phyloP scores from a whole-genome alignment of 2,797 vertebrate species.

The Microctenopoma lineatum region DNA sequence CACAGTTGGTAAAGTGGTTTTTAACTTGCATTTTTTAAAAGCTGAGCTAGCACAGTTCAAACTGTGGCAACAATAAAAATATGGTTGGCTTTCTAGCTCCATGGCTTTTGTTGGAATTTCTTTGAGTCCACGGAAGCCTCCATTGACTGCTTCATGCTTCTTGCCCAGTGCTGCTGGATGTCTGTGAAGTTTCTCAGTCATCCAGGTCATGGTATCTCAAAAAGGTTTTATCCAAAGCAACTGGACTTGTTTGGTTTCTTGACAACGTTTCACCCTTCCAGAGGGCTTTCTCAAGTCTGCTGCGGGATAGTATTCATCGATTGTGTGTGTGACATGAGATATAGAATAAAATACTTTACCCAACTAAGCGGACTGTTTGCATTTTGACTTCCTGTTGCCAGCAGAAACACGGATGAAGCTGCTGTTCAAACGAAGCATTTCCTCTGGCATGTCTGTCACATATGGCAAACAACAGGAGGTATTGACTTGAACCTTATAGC shows the following conservation, averaged over 20 bases:
- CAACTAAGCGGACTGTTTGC: conserved; percentile 36
- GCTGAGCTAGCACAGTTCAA: no score
- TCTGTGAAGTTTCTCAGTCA: no score
- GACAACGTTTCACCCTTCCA: no score
- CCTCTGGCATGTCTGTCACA: conserved; percentile 18
- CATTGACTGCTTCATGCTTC: conserved; percentile 3
- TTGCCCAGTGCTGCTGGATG: not conserved
- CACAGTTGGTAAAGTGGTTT: not conserved
- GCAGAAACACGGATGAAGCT: conserved; percentile 11
- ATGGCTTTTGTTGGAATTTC: not conserved
- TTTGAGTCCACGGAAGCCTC: not conserved
- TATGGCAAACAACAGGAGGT: not conserved
- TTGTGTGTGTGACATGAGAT: not conserved
- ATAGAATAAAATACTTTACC: conserved; percentile 25
- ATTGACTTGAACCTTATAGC: not conserved
- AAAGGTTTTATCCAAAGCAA: no score
- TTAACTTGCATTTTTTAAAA: not conserved
- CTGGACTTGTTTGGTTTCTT: no score
- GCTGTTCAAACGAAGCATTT: conserved; percentile 17
- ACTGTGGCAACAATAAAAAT: not conserved
- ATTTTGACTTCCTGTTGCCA: conserved; percentile 41
- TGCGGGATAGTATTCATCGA: conserved; percentile 16
- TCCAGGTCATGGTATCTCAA: no score
- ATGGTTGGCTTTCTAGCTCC: not conserved
- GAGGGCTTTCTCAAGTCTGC: no score